Evolutionary conservation across 2,797 vertebrate genomes (phyloP).

Genomic region (Danio aesculapii): DNA sequence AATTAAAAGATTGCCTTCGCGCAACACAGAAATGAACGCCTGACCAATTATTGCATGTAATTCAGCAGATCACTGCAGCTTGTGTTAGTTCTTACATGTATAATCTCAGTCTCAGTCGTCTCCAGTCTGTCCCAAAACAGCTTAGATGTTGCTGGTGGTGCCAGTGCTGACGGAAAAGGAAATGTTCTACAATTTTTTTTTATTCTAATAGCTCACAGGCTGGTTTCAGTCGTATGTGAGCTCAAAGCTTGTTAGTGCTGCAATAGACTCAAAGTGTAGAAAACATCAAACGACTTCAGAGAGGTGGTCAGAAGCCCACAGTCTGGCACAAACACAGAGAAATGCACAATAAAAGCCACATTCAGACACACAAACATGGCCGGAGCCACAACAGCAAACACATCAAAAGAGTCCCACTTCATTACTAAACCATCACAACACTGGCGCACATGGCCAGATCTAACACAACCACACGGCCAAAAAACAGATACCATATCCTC

Average conservation of each 20-base stretch:
- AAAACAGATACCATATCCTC: background rate
- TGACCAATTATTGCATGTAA: background rate
- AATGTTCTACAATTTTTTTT: background rate
- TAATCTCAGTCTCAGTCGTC: background rate
- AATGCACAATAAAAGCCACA: constrained; percentile 23
- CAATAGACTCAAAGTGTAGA: constrained; percentile 59
- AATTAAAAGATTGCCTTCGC: background rate
- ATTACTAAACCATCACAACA: constrained; percentile 45
- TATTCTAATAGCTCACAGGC: constrained; percentile 24
- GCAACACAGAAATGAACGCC: background rate
- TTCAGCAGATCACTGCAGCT: background rate
- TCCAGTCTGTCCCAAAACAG: background rate
- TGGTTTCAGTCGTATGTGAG: background rate
- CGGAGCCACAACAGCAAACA: constrained; percentile 54
- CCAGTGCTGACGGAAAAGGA: background rate
- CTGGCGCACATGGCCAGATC: constrained; percentile 21
- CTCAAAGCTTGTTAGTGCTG: constrained; percentile 51
- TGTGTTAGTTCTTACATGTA: background rate
- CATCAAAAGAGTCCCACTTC: constrained; percentile 53
- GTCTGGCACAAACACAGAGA: constrained; percentile 53
- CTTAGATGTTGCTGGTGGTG: background rate
- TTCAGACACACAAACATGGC: constrained; percentile 47
- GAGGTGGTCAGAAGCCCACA: constrained; percentile 52
- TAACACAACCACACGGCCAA: constrained; percentile 13
- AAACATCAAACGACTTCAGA: constrained; percentile 63